phyloP scores from a whole-genome alignment of 2,797 vertebrate species.

The Sternotherus odoratus region DNA sequence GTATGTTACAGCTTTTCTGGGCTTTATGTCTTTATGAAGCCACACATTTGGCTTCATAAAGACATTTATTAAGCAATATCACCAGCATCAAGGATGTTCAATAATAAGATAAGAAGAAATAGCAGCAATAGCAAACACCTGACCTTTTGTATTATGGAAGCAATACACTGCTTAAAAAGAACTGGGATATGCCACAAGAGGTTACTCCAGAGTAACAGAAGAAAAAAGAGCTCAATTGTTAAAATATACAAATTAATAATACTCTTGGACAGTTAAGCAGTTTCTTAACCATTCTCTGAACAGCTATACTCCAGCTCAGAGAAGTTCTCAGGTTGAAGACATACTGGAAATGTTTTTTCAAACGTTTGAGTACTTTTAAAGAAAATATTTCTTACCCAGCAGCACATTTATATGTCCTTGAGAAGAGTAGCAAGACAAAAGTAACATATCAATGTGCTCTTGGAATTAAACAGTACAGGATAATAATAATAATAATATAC shows the following conservation, averaged over 20 bases:
- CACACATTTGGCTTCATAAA: not conserved
- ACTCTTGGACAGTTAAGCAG: constrained; percentile 63
- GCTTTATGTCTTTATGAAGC: no score
- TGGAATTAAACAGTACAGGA: constrained; percentile 19
- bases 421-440: constrained; percentile 57
- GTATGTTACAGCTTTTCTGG: not conserved
- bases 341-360: constrained; percentile 26
- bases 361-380: constrained; percentile 52
- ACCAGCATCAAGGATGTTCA: not conserved
- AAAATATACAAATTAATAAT: not conserved
- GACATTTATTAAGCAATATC: not conserved
- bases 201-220: not conserved
- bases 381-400: constrained; percentile 53
- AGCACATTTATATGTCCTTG: constrained; percentile 60
- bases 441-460: constrained; percentile 11
- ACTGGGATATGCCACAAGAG: not conserved
- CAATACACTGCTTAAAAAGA: not conserved
- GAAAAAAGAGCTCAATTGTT: not conserved
- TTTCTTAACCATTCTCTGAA: constrained; percentile 39
- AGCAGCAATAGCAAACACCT: not conserved
- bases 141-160: not conserved
- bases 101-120: not conserved
- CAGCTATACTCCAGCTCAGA: not conserved
- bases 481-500: not conserved
- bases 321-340: constrained; percentile 65